These are phyloP conservation scores for Stigmatopora nigra DNA, from an alignment of 2,113 vertebrate species.

Conservation along the genomic window DNA sequence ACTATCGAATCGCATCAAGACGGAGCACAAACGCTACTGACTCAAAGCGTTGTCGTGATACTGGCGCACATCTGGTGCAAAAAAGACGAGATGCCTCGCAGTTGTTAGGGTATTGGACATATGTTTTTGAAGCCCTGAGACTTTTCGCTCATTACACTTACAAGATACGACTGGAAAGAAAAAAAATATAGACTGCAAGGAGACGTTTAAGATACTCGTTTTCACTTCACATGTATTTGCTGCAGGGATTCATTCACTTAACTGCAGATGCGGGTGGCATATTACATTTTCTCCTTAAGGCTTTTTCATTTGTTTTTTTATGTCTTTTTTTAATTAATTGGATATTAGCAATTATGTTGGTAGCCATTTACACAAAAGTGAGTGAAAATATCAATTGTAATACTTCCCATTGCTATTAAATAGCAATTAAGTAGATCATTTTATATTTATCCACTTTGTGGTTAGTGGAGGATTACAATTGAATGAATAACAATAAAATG, in stretches of 20 bases:
- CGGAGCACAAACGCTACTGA: conserved; percentile 27
- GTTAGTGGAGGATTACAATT: too few species aligned
- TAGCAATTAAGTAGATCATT: too few species aligned
- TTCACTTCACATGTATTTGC: background rate
- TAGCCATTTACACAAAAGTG: background rate
- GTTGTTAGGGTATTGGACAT: conserved; percentile 40
- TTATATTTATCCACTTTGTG: too few species aligned
- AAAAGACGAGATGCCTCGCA: conserved; percentile 32
- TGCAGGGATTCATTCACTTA: background rate
- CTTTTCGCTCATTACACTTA: background rate
- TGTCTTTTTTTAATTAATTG: background rate
- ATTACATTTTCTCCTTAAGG: background rate
- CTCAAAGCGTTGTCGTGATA: conserved; percentile 19
- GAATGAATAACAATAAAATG: too few species aligned
- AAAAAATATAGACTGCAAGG: background rate
- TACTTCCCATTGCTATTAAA: too few species aligned
- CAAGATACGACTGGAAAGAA: background rate
- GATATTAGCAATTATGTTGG: background rate
- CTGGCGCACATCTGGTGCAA: conserved; percentile 34
- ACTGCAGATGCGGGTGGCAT: background rate
- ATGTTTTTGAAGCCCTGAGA: conserved; percentile 28
- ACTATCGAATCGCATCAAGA: conserved; percentile 45
- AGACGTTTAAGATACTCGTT: background rate
- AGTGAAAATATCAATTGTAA: too few species aligned
- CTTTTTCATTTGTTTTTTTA: background rate